Percentiles rank a stretch among this genome's conserved stretches.
These are phyloP conservation scores for Oxytorus armatus DNA, from an alignment of 2,888 invertebrate species.

Conservation along the genomic window DNA sequence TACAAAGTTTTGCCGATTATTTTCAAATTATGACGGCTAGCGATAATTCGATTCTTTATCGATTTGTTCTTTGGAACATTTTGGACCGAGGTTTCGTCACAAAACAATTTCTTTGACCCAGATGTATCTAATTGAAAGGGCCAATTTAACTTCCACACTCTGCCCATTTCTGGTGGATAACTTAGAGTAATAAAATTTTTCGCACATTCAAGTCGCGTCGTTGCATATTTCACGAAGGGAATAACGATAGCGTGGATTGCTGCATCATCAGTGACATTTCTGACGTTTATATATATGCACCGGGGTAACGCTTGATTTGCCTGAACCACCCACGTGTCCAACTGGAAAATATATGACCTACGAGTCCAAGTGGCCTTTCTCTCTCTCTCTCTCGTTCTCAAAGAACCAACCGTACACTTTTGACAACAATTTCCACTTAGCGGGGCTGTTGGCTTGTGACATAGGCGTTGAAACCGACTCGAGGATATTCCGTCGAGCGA, in stretches of 20 bases:
- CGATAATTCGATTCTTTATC: too few species aligned
- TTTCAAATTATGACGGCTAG: too few species aligned
- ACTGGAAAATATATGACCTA: constrained; percentile 81
- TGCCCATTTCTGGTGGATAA: constrained; percentile 40
- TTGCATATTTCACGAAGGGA: constrained; percentile 1
- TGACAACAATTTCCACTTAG: constrained; percentile 84
- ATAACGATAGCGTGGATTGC: constrained; percentile 13
- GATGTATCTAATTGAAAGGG: constrained; percentile 1
- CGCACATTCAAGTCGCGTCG: constrained; percentile 41
- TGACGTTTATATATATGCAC: constrained; percentile 56
- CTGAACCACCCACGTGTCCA: constrained; percentile 77
- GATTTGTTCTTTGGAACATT: too few species aligned
- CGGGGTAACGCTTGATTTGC: constrained; percentile 65
- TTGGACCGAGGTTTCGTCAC: too few species aligned
- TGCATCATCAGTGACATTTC: constrained; percentile 55
- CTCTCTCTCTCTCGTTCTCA: constrained; percentile 56
- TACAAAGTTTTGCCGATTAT: too few species aligned
- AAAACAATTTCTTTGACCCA: too few species aligned
- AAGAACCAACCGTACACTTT: constrained; percentile 78
- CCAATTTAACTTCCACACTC: constrained; percentile 21
- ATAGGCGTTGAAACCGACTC: constrained; percentile 71
- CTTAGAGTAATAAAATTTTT: too few species aligned
- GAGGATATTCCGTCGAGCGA: constrained; percentile 64
- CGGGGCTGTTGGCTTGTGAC: constrained; percentile 78
- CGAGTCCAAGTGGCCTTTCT: constrained; percentile 71